Base-by-base conservation (phyloP, 2,113 vertebrate genomes). In the Neofelis nebulosa region DNA sequence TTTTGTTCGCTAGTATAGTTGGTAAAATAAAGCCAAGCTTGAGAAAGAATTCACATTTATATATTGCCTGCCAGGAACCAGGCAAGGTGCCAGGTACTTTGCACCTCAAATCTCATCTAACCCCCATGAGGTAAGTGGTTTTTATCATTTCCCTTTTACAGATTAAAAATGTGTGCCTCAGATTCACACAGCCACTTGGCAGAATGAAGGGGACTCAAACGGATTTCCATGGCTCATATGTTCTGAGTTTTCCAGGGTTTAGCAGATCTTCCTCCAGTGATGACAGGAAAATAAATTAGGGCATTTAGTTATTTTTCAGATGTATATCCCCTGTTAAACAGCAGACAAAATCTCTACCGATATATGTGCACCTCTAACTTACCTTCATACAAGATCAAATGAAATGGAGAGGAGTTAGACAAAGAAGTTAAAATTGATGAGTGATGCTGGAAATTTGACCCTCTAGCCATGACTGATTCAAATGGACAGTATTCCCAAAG, bases 361-460 rank as follows among this genome's bases (percentile, higher is more conserved):
- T 90, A 86, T 21, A 41, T 82, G 9, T n/a, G 52, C 81, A 15
- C 4, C 3, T 82, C 97, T 97, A 95, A 89, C 65, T 97, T 97
- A 29, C 16, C 23, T 80, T 95, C 87, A 68, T 50, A 2, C 55
- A 69, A 87, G 7, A 95, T 74, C 50, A 73, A 95, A 98, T 74
- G 65, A 66, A 98, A 87, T 38, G 1, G 16, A 13, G 81, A 93
- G 33, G 65, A 36, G 2, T 73, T 79, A 91, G 74, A 89, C 55
- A 38, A 93, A 97, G 55, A 97, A 97, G 86, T 61, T 19, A 63
- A 97, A 98, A 97, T 93, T 94, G 71, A 86, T 74, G 91, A 93
- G 8, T 82, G 7, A 57, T 71, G 36, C 74, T 61, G 15, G 91
- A 97, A 87, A 84, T 48, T 81, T 91, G 38, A 97, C 29, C 27